These are phyloP conservation scores for Yponomeuta plumbellus DNA, from an alignment of 2,888 invertebrate species.

Conservation along the genomic window DNA sequence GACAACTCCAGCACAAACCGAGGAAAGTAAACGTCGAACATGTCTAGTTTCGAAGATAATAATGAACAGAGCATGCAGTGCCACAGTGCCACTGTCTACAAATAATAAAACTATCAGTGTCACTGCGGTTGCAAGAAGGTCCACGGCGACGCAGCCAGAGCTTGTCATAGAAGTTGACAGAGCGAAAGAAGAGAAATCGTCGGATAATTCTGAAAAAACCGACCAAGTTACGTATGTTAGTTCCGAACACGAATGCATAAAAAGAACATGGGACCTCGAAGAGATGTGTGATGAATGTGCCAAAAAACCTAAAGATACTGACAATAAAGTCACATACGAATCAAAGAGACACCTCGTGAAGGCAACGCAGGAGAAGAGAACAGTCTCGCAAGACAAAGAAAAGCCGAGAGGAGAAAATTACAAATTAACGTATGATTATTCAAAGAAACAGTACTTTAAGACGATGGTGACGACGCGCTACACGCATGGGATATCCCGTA, in stretches of 20 bases:
- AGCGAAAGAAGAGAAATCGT: background rate
- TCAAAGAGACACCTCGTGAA: too few species aligned
- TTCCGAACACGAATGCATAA: background rate
- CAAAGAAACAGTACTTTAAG: background rate
- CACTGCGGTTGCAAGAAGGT: background rate
- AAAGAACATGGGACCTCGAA: background rate
- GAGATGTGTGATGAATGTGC: background rate
- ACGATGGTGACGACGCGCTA: background rate
- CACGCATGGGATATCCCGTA: background rate
- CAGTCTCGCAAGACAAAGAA: too few species aligned
- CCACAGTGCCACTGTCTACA: background rate
- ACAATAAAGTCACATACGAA: too few species aligned
- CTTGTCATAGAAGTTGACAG: background rate
- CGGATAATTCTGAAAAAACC: background rate
- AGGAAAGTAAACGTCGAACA: background rate
- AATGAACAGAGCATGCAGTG: background rate
- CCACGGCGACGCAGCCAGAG: background rate
- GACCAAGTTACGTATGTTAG: background rate
- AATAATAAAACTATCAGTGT: background rate
- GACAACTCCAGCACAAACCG: background rate
- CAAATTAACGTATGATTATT: background rate
- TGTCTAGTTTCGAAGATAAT: background rate
- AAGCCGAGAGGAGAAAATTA: too few species aligned
- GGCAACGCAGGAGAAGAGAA: too few species aligned
- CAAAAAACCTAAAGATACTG: too few species aligned